Base-by-base conservation (phyloP, 2,113 vertebrate species). In the Ctenomys sociabilis region DNA sequence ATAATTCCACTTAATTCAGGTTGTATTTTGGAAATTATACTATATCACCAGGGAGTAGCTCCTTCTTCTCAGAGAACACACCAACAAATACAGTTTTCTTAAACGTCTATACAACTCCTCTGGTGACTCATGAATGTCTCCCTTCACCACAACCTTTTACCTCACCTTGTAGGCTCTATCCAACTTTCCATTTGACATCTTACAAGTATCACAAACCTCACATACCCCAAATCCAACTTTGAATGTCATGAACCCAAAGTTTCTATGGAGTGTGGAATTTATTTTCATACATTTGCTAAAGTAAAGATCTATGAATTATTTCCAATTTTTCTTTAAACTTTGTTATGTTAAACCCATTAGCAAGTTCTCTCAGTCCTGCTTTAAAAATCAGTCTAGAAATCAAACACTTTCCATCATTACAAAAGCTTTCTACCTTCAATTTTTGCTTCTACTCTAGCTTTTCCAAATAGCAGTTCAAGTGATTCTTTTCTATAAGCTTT, bases 281-380 rank as follows among this genome's bases (percentile, higher is more conserved):
- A 12, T 78, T 83, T 64, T 75, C 43, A 66, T 45, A 2, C 1
- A 73, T 10, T 68, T 85, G 22, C 63, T 95, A 6, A 61, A 22
- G 54, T 85, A 61, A 93, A 94, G 88, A 88, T 13, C 52, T 73
- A 93, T 37, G 24, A 93, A 91, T 93, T 16, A 54, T 82, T 22
- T n/a, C 21, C 45, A n/a, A 9, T 70, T 93, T 85, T 17, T 82
- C 11, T 80, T 93, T 73, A 54, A 63, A 5, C 10, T 16, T 87
- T n/a, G 8, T 45, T 11, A 49, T 3, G 24, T 81, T 66, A 49
- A 72, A 82, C 32, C 14, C 11, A 30, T 52, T 82, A 90, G 43
- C 22, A 75, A 80, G 9, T 89, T 82, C 12, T 82, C 7, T 59
- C 22, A 78, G 54, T 66, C 84, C 32, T 88, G 17, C 45, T 35